These are phyloP conservation scores for Dreissena polymorpha DNA, from an alignment of 1,140 invertebrate genomes.

Conservation along the genomic window DNA sequence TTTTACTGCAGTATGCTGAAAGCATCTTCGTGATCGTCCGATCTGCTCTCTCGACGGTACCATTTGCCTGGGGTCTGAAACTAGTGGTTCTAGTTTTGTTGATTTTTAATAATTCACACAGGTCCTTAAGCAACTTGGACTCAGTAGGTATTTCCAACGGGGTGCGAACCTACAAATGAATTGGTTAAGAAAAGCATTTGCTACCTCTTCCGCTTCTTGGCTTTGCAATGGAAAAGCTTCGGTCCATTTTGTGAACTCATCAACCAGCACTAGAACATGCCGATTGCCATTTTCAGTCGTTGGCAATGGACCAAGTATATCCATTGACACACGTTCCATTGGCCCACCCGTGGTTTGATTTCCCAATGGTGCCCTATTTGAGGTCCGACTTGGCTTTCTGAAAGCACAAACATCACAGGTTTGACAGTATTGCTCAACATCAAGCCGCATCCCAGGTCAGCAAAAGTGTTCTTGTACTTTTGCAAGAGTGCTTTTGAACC, in stretches of 20 bases:
- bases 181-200: constrained; percentile 20
- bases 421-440: constrained; percentile 8
- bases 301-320: constrained; percentile 29
- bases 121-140: constrained; percentile 15
- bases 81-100: constrained; percentile 23
- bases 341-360: background rate
- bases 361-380: background rate
- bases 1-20: background rate
- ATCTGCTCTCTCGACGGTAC: constrained; percentile 13
- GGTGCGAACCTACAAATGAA: background rate
- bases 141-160: constrained; percentile 30
- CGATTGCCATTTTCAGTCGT: constrained; percentile 15
- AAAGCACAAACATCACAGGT: constrained; percentile 9
- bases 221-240: constrained; percentile 12
- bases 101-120: constrained; percentile 17
- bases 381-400: background rate
- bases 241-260: constrained; percentile 37
- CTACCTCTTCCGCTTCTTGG: constrained; percentile 13
- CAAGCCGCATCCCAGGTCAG: background rate
- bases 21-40: constrained; percentile 24
- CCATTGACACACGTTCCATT: constrained; percentile 28
- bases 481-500: background rate
- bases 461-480: background rate
- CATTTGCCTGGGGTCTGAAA: background rate
- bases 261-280: constrained; percentile 11